These are phyloP conservation scores for Scaptomyza caliginosa DNA, from an alignment of 2,888 invertebrate species.

Conservation along the genomic window DNA sequence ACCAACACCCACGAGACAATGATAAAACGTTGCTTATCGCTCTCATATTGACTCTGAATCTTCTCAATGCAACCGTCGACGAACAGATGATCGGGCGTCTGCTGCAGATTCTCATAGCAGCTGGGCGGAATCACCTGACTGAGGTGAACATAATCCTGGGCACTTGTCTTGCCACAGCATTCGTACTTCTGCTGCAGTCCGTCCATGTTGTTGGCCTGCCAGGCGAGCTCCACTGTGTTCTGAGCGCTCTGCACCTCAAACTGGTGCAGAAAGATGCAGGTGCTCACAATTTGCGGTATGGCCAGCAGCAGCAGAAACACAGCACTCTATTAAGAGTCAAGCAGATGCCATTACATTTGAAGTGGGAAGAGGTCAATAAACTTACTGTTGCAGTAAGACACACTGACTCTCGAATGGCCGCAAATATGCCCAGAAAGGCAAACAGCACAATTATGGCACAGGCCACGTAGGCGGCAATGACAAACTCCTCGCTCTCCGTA, in stretches of 20 bases:
- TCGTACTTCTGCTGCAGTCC: slow-evolving; percentile 74
- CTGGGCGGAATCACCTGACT: slow-evolving; percentile 68
- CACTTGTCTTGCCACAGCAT: slow-evolving; percentile 81
- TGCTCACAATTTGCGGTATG: slow-evolving; percentile 89
- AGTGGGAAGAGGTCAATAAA: slow-evolving; percentile 56
- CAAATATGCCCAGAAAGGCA: slow-evolving; percentile 93
- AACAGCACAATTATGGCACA: slow-evolving; percentile 69
- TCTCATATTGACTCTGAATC: slow-evolving; percentile 70
- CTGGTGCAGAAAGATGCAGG: slow-evolving; percentile 87
- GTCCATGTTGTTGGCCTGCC: slow-evolving; percentile 81
- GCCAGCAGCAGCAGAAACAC: slow-evolving; percentile 89
- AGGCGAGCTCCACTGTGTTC: slow-evolving; percentile 85
- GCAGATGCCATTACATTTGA: slow-evolving; percentile 8
- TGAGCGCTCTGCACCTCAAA: slow-evolving; percentile 85
- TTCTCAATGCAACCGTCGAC: slow-evolving; percentile 72
- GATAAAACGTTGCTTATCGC: slow-evolving; percentile 86
- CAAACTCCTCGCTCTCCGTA: slow-evolving; percentile 55
- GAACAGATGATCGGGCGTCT: slow-evolving; percentile 54
- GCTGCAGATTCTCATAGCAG: slow-evolving; percentile 70
- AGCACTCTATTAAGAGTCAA: slow-evolving; percentile 86
- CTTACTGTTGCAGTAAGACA: slow-evolving; percentile 93
- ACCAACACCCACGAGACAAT: slow-evolving; percentile 88
- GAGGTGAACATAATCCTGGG: slow-evolving; percentile 77
- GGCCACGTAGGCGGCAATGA: slow-evolving; percentile 64
- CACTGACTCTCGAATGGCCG: slow-evolving; percentile 93